Percentiles rank a stretch among this genome's conserved stretches.
phyloP scores from a whole-genome alignment of 2,113 vertebrate genomes.

The Plectropomus leopardus region DNA sequence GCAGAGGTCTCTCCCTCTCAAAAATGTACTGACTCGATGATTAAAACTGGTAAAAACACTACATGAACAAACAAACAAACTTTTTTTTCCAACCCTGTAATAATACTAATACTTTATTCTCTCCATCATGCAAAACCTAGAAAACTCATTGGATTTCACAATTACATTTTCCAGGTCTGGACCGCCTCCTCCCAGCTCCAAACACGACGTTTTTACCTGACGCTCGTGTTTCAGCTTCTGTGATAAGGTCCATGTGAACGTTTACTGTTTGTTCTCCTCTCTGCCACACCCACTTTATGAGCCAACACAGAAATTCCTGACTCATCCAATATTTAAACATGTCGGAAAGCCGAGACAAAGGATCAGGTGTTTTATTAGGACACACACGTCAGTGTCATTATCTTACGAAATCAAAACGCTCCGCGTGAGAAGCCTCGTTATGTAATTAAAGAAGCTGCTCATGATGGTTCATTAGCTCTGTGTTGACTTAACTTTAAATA shows the following conservation, averaged over 20 bases:
- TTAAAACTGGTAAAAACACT: too few species aligned
- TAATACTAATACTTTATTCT: too few species aligned
- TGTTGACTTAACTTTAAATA: slow-evolving; percentile 31
- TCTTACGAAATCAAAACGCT: not conserved
- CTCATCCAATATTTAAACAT: slow-evolving; percentile 36
- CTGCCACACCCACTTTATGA: slow-evolving; percentile 10
- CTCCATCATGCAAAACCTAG: too few species aligned
- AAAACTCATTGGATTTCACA: too few species aligned
- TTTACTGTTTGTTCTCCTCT: slow-evolving; percentile 15
- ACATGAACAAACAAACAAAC: too few species aligned
- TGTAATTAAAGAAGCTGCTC: slow-evolving; percentile 23
- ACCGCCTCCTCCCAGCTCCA: not conserved
- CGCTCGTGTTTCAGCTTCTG: not conserved
- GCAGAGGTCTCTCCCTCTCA: too few species aligned
- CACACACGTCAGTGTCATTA: slow-evolving; percentile 19
- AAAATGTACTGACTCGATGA: too few species aligned
- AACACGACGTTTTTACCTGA: not conserved
- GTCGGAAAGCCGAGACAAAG: slow-evolving; percentile 14
- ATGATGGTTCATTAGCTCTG: slow-evolving; percentile 29
- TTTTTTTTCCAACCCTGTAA: too few species aligned
- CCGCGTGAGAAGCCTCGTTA: not conserved
- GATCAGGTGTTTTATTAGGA: not conserved
- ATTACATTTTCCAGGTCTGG: too few species aligned
- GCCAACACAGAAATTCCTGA: slow-evolving; percentile 42
- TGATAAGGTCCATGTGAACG: slow-evolving; percentile 20